Conservation (phyloP, 2,113 vertebrate genomes). For the Rhynchomys soricoides region DNA sequence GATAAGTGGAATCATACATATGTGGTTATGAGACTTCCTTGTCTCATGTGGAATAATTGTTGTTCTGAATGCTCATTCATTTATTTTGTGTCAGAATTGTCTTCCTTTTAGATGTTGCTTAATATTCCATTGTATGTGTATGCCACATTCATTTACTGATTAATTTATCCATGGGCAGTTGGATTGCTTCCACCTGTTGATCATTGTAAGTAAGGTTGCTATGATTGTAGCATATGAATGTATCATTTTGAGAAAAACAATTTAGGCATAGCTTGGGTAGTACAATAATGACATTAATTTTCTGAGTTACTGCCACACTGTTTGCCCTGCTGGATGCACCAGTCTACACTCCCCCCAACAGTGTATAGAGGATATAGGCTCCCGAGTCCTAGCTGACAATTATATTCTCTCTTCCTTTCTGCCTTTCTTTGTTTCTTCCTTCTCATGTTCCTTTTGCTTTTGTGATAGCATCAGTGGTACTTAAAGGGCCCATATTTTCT, state of each 20-base stretch:
- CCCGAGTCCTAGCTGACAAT: background rate
- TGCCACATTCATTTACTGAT: background rate
- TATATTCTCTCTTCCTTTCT: background rate
- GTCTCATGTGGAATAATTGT: constrained; percentile 23
- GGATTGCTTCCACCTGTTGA: background rate
- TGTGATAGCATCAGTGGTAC: background rate
- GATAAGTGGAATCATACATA: background rate
- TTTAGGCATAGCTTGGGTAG: background rate
- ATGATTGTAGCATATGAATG: background rate
- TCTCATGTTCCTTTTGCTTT: background rate
- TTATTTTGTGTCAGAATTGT: background rate
- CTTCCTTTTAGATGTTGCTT: background rate
- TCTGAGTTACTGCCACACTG: background rate
- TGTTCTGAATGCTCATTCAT: background rate
- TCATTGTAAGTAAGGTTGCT: background rate
- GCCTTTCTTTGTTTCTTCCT: background rate
- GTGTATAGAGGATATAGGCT: background rate
- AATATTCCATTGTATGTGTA: background rate
- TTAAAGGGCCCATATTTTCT: constrained; percentile 34
- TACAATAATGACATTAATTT: background rate
- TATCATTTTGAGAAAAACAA: background rate
- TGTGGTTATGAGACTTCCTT: background rate
- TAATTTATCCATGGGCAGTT: background rate
- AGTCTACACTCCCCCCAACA: background rate
- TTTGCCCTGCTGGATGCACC: background rate